Percentiles rank a stretch among this genome's conserved stretches.
These are phyloP conservation scores for Ametastegia equiseti DNA, from an alignment of 2,888 invertebrate genomes.

Conservation along the genomic window DNA sequence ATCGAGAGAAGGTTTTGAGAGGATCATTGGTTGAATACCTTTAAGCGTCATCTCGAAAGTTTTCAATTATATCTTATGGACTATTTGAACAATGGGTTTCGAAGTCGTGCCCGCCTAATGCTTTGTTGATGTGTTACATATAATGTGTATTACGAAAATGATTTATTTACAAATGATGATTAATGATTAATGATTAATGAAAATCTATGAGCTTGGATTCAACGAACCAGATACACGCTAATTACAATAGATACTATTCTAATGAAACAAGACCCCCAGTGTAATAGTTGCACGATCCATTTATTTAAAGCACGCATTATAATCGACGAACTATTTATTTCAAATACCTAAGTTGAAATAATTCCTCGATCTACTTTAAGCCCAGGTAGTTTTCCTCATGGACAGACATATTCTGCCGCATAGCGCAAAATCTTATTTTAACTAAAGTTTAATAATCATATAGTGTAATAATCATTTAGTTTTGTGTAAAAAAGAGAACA, in stretches of 20 bases:
- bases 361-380: background rate
- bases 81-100: background rate
- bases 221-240: background rate
- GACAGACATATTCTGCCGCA: background rate
- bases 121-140: slow-evolving; percentile 3
- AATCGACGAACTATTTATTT: background rate
- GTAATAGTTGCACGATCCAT: background rate
- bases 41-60: background rate
- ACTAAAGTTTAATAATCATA: background rate
- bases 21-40: too few species aligned
- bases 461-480: slow-evolving; percentile 18
- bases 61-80: slow-evolving; percentile 5
- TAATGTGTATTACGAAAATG: slow-evolving; percentile 44
- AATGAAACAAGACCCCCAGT: slow-evolving; percentile 8
- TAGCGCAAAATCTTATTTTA: slow-evolving; percentile 32
- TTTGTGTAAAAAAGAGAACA: slow-evolving; percentile 57
- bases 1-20: too few species aligned
- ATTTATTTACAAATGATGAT: slow-evolving; percentile 65
- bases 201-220: background rate
- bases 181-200: background rate
- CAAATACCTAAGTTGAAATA: background rate
- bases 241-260: background rate
- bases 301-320: slow-evolving; percentile 12
- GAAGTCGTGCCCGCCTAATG: slow-evolving; percentile 26
- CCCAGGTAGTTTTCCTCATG: background rate